Evolutionary conservation across 2,113 vertebrate species (phyloP).

Genomic region (Talpa occidentalis): DNA sequence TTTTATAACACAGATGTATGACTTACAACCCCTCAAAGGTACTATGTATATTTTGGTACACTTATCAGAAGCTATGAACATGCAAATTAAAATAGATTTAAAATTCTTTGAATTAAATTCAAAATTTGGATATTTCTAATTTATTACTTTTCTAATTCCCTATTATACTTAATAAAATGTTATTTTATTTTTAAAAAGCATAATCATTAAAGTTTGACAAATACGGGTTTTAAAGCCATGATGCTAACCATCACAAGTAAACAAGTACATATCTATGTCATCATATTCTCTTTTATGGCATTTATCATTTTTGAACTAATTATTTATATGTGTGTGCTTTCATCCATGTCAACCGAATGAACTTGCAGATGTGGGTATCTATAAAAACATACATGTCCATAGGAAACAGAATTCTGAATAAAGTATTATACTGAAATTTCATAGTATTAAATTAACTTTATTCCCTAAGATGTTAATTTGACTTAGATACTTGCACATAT

Average conservation of each 20-base stretch:
- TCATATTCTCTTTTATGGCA: background rate
- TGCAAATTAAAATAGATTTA: background rate
- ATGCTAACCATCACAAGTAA: background rate
- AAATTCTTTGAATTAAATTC: slow-evolving; percentile 44
- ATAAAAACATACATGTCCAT: background rate
- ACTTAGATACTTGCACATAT: background rate
- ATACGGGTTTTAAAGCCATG: background rate
- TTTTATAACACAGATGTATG: slow-evolving; percentile 2
- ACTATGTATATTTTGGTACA: background rate
- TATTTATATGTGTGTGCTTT: background rate
- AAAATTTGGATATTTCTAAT: slow-evolving; percentile 2
- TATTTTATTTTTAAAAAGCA: background rate
- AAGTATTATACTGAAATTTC: slow-evolving; percentile 1
- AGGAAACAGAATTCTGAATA: slow-evolving; percentile 40
- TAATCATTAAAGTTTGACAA: background rate
- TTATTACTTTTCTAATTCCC: slow-evolving; percentile 25
- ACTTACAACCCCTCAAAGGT: slow-evolving; percentile 30
- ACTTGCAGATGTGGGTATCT: background rate
- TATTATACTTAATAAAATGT: background rate
- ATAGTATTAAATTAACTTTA: background rate
- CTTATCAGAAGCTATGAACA: slow-evolving; percentile 33
- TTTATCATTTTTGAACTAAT: background rate
- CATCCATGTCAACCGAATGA: background rate
- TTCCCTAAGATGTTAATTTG: background rate
- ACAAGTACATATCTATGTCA: background rate